phyloP scores from a whole-genome alignment of 2,797 vertebrate genomes.

The Gymnothorax javanicus region DNA sequence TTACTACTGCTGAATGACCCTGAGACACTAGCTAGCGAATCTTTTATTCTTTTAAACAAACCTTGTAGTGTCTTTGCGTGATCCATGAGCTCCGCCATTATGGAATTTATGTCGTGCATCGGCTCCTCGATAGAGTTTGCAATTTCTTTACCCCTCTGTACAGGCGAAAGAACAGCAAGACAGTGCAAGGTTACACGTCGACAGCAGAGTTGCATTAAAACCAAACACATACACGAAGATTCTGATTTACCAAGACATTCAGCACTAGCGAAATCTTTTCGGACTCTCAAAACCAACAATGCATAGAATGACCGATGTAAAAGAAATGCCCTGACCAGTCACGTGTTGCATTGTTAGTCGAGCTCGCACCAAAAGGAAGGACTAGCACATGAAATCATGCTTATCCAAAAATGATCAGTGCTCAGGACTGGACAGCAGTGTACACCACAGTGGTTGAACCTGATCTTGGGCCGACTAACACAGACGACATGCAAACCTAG shows the following conservation, averaged over 20 bases:
- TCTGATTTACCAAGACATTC: too few species aligned
- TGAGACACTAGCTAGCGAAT: too few species aligned
- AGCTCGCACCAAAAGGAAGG: too few species aligned
- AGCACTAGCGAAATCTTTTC: not conserved
- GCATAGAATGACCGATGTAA: not conserved
- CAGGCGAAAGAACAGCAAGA: conserved; percentile 16
- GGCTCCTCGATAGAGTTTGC: conserved; percentile 73
- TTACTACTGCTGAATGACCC: too few species aligned
- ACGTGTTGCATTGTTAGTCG: too few species aligned
- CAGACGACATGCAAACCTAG: too few species aligned
- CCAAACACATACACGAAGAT: not conserved
- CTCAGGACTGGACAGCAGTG: not conserved
- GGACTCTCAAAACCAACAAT: not conserved
- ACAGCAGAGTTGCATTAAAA: not conserved
- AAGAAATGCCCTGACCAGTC: too few species aligned
- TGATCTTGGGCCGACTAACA: too few species aligned
- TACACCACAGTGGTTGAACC: not conserved
- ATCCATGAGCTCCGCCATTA: conserved; percentile 56
- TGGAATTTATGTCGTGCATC: conserved; percentile 75
- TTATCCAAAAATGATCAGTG: too few species aligned
- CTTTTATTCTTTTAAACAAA: conserved; percentile 49
- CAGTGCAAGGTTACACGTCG: not conserved
- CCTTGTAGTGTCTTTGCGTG: conserved; percentile 61
- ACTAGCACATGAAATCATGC: too few species aligned
- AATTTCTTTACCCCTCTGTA: conserved; percentile 73